Conservation (phyloP, 2,888 invertebrate genomes). For the Stictocephala bisonia region DNA sequence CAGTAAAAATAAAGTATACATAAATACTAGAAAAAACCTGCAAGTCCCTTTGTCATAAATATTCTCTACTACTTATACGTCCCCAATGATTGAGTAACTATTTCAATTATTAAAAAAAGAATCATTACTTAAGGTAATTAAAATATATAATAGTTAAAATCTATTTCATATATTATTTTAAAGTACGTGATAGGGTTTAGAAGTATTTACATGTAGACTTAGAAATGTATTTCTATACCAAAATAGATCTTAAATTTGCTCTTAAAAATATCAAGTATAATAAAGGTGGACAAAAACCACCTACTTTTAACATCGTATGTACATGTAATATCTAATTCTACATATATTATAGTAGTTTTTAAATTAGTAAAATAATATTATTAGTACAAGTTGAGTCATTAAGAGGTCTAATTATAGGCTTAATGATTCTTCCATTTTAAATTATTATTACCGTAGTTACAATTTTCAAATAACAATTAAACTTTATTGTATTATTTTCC, state of each 20-base stretch:
- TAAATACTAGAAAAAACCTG: no score
- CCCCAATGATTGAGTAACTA: no score
- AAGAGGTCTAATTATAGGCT: no score
- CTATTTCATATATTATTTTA: background rate
- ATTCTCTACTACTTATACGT: no score
- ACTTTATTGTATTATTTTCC: no score
- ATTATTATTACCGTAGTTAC: no score
- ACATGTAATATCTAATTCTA: background rate
- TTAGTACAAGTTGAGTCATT: no score
- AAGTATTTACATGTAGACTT: conserved; percentile 31
- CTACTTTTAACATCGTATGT: conserved; percentile 19
- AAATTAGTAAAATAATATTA: background rate
- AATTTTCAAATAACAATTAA: no score
- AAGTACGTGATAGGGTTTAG: background rate
- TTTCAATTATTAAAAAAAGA: background rate
- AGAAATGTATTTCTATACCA: conserved; percentile 29
- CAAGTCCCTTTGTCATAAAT: no score
- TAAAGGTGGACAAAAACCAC: conserved; percentile 18
- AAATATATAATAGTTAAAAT: background rate
- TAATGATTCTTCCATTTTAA: no score
- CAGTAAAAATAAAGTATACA: no score
- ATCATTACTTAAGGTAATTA: background rate
- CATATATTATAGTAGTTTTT: background rate
- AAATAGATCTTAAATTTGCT: conserved; percentile 30
- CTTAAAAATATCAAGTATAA: conserved; percentile 28